These are phyloP conservation scores for Drosophila setifemur DNA, from an alignment of 1,140 invertebrate genomes.

Conservation along the genomic window DNA sequence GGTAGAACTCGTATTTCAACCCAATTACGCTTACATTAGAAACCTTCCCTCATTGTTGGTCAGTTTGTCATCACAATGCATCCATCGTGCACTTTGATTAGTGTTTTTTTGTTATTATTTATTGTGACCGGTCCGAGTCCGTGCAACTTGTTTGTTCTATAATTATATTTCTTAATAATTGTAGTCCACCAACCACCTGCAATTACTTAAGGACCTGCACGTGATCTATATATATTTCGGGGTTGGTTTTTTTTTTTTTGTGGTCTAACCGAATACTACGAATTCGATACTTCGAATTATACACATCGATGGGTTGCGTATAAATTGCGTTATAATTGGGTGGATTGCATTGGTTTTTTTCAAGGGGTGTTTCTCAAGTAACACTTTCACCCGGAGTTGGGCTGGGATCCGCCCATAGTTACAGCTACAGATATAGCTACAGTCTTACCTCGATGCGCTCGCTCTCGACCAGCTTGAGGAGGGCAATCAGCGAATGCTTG, in stretches of 20 bases:
- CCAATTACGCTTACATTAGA: constrained; percentile 12
- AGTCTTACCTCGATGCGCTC: constrained; percentile 85
- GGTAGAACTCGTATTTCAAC: not conserved
- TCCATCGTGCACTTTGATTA: constrained; percentile 43
- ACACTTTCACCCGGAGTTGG: constrained; percentile 45
- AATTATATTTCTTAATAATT: constrained; percentile 46
- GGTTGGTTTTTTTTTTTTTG: constrained; percentile 24
- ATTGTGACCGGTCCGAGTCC: too few relatives aligned
- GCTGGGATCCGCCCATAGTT: too few relatives aligned
- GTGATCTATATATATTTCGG: constrained; percentile 12
- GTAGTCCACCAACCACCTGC: constrained; percentile 1
- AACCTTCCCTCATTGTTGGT: constrained; percentile 23
- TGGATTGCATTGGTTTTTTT: constrained; percentile 19
- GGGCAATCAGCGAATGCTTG: constrained; percentile 86
- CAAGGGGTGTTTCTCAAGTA: constrained; percentile 24
- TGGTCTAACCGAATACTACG: constrained; percentile 3
- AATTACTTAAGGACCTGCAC: constrained; percentile 34
- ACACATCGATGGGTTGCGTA: constrained; percentile 40
- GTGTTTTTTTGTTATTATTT: too few relatives aligned
- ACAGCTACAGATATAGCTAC: too few relatives aligned
- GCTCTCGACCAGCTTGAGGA: constrained; percentile 85
- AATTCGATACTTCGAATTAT: constrained; percentile 18
- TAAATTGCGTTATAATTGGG: constrained; percentile 42
- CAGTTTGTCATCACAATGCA: constrained; percentile 34
- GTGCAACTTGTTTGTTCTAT: constrained; percentile 26